These are phyloP conservation scores for Eupelmus urozonus DNA, from an alignment of 2,888 invertebrate species.

Conservation along the genomic window DNA sequence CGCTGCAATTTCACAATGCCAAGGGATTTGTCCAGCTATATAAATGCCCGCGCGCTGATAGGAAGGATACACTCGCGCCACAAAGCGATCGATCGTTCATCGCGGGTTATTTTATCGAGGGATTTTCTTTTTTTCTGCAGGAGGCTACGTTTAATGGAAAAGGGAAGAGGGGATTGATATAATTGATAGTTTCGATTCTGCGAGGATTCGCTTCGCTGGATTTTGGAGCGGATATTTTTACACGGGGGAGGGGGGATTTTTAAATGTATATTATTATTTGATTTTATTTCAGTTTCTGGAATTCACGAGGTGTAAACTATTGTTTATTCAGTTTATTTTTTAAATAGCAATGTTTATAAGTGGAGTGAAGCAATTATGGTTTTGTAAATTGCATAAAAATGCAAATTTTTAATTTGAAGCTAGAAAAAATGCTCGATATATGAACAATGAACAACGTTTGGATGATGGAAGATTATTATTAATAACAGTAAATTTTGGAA, in stretches of 20 bases:
- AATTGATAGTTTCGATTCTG: not conserved
- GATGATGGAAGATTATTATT: no score
- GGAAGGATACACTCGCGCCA: no score
- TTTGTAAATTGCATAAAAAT: no score
- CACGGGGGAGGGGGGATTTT: no score
- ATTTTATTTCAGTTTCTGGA: not conserved
- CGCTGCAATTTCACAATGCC: conserved; percentile 15
- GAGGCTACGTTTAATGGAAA: not conserved
- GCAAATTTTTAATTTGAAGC: no score
- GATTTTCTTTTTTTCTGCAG: not conserved
- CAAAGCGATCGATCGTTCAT: conserved; percentile 18
- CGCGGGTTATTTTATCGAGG: not conserved
- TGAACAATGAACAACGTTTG: no score
- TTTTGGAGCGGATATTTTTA: no score
- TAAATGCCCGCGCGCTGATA: not conserved
- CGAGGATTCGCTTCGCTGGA: not conserved
- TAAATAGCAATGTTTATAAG: no score
- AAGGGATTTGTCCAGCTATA: conserved; percentile 1
- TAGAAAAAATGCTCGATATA: no score
- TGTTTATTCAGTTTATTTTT: not conserved
- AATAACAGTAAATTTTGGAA: no score
- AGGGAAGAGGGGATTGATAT: not conserved
- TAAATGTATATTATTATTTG: no score
- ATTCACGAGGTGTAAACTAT: not conserved
- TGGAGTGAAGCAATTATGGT: no score